Conservation (phyloP, 2,888 invertebrate genomes). For the Chaetoderma sp. region DNA sequence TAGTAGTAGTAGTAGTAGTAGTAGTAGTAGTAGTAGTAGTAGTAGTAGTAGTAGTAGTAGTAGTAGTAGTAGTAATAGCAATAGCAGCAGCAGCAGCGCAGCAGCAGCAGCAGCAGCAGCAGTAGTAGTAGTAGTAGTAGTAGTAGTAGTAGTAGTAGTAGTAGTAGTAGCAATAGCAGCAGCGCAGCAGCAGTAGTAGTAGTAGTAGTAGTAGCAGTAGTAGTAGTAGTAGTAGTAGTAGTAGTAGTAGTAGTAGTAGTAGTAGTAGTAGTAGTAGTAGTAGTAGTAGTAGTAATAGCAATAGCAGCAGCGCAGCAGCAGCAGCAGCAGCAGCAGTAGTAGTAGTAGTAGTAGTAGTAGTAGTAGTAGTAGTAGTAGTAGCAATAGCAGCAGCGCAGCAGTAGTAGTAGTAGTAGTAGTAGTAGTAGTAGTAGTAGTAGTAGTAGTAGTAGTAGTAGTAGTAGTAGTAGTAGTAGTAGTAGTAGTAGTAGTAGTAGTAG, state of each 20-base stretch:
- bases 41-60: slow-evolving; percentile 28
- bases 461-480: slow-evolving; percentile 35
- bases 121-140: slow-evolving; percentile 25
- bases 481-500: slow-evolving; percentile 28
- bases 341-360: too few species aligned
- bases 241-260: slow-evolving; percentile 35
- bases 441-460: slow-evolving; percentile 35
- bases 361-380: too few species aligned
- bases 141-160: slow-evolving; percentile 35
- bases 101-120: too few species aligned
- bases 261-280: slow-evolving; percentile 28
- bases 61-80: slow-evolving; percentile 21
- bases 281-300: slow-evolving; percentile 21
- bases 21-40: slow-evolving; percentile 35
- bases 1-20: slow-evolving; percentile 35
- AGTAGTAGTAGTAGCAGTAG: slow-evolving; percentile 12
- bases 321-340: too few species aligned
- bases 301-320: too few species aligned
- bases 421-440: too few species aligned
- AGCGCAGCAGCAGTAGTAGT: too few species aligned
- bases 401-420: too few species aligned
- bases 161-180: slow-evolving; percentile 20
- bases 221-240: slow-evolving; percentile 35
- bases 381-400: too few species aligned
- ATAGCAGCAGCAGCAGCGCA: too few species aligned